Evolutionary conservation across 37 sponge, comb jelly and placozoan species (phyloP).

Genomic region (Chondrosia reniformis): DNA sequence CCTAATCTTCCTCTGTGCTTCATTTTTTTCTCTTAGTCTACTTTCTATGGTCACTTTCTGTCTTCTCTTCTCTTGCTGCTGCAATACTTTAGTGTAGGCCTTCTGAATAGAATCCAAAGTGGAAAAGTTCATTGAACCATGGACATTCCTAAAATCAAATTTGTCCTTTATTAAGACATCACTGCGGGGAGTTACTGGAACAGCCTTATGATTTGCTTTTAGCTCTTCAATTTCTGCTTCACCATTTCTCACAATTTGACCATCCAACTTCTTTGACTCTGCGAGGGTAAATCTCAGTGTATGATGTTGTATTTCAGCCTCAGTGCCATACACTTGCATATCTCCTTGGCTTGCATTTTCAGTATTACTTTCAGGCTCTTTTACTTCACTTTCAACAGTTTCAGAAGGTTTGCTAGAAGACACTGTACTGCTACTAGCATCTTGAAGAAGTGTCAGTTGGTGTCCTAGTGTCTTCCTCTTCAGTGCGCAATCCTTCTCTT

Average conservation of each 20-base stretch:
- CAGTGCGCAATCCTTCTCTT: too few species aligned
- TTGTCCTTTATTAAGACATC: conserved; percentile 40
- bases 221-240: conserved; percentile 31
- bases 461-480: background rate
- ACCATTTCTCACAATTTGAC: conserved; percentile 28
- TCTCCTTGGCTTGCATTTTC: too few species aligned
- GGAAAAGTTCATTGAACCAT: conserved; percentile 46
- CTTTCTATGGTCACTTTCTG: conserved; percentile 27
- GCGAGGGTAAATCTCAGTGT: background rate
- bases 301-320: background rate
- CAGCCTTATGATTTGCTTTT: conserved; percentile 7
- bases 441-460: background rate
- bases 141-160: conserved; percentile 25
- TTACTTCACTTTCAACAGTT: background rate
- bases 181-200: background rate
- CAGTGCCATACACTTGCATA: background rate
- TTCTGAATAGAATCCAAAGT: conserved; percentile 32
- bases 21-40: conserved; percentile 19
- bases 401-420: background rate
- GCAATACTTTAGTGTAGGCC: conserved; percentile 7
- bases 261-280: conserved; percentile 17
- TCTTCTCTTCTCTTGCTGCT: background rate
- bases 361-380: background rate
- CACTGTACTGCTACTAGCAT: background rate
- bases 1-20: conserved; percentile 23